A percentile compares a stretch with the other conserved stretches of the same genome.
Conservation (phyloP, 2,888 invertebrate genomes). For the Coenonympha glycerion region DNA sequence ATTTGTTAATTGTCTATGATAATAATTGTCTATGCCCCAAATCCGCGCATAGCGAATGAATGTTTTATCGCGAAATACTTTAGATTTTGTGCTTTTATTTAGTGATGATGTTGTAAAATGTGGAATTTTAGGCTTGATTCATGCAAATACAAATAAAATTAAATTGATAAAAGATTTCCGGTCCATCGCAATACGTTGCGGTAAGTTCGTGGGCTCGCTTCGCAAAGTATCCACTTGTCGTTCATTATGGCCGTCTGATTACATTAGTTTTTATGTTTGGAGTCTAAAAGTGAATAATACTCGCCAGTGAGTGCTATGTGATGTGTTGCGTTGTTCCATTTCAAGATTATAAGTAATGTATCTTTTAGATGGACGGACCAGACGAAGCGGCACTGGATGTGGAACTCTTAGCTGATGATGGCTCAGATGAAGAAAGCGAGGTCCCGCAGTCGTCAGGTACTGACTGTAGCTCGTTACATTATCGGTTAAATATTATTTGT, state of each 20-base stretch:
- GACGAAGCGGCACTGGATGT: constrained; percentile 77
- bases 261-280: constrained; percentile 35
- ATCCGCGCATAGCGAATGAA: no score
- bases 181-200: constrained; percentile 68
- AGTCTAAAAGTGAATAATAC: constrained; percentile 8
- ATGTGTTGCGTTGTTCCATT: not conserved
- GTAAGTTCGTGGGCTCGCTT: constrained; percentile 62
- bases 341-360: constrained; percentile 22
- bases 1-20: no score
- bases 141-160: no score
- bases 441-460: constrained; percentile 75
- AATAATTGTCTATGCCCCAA: no score
- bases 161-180: constrained; percentile 40
- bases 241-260: constrained; percentile 74
- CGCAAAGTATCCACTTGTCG: constrained; percentile 53
- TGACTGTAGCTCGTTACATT: not conserved
- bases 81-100: no score
- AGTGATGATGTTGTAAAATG: no score
- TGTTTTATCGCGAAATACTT: no score
- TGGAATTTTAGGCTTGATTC: no score
- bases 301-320: not conserved
- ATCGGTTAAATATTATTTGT: not conserved
- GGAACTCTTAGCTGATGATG: constrained; percentile 84
- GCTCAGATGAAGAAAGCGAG: constrained; percentile 84
- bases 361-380: constrained; percentile 68